Conservation (phyloP, 1,140 invertebrate genomes). For the Drosophila aff. region DNA sequence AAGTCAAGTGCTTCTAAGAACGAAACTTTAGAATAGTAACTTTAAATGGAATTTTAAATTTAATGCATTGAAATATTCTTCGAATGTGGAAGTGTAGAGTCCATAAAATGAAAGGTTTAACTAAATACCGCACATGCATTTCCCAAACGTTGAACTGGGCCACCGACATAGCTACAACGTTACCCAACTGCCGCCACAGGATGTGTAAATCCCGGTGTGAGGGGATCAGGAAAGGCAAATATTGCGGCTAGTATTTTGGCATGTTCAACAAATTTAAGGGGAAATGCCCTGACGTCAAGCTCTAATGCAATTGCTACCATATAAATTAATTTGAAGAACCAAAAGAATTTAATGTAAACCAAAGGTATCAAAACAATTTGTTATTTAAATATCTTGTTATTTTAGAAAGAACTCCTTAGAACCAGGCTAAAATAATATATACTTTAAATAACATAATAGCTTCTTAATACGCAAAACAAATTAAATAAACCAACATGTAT, state of each 20-base stretch:
- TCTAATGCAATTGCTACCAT: neutral
- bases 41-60: neutral
- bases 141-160: neutral
- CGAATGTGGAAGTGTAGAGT: neutral
- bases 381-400: too few relatives aligned
- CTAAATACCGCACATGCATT: neutral
- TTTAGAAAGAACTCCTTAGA: too few relatives aligned
- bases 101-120: neutral
- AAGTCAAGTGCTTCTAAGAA: neutral
- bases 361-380: neutral
- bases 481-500: neutral
- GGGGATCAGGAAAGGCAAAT: neutral
- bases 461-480: neutral
- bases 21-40: neutral
- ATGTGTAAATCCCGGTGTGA: neutral
- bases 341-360: neutral
- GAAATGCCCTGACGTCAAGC: neutral
- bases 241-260: neutral
- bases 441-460: too few relatives aligned
- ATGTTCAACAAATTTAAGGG: neutral
- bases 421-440: too few relatives aligned
- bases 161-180: neutral
- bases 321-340: neutral
- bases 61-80: neutral
- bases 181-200: neutral